Percentiles rank a stretch among this genome's conserved stretches.
Conservation (phyloP, 1,140 invertebrate species). For the Drosophila insularis region DNA sequence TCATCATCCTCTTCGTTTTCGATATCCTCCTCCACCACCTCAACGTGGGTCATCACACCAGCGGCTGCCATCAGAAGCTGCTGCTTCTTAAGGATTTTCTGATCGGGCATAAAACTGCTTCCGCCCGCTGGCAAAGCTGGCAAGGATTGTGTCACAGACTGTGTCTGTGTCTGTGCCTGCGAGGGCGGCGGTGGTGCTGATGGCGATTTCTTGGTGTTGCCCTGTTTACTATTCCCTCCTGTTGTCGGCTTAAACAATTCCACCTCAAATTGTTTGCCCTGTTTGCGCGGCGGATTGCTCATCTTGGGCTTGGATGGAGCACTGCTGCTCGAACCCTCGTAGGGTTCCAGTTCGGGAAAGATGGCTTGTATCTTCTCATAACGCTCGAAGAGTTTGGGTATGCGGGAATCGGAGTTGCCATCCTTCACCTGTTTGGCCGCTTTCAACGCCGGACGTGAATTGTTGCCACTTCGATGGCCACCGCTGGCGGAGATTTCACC, state of each 20-base stretch:
- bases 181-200: constrained; percentile 64
- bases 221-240: constrained; percentile 47
- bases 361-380: constrained; percentile 90
- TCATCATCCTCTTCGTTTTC: constrained; percentile 15
- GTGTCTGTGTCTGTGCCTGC: constrained; percentile 21
- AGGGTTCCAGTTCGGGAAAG: constrained; percentile 87
- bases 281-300: constrained; percentile 34
- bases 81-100: constrained; percentile 76
- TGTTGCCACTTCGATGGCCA: constrained; percentile 24
- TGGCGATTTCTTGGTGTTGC: constrained; percentile 78
- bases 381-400: constrained; percentile 88
- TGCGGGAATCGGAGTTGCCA: constrained; percentile 79
- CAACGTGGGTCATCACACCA: constrained; percentile 51
- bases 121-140: constrained; percentile 44
- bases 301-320: constrained; percentile 31
- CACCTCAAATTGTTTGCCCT: constrained; percentile 68
- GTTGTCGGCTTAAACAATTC: constrained; percentile 59
- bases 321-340: constrained; percentile 35
- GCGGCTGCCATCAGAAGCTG: constrained; percentile 71
- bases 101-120: constrained; percentile 74
- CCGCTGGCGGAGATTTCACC: constrained; percentile 52
- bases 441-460: constrained; percentile 79
- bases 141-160: constrained; percentile 32
- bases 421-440: constrained; percentile 85
- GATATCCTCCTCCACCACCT: constrained; percentile 22